Evolutionary conservation across 2,888 invertebrate genomes (phyloP).

Genomic region (Xanthostigma xanthostigma): DNA sequence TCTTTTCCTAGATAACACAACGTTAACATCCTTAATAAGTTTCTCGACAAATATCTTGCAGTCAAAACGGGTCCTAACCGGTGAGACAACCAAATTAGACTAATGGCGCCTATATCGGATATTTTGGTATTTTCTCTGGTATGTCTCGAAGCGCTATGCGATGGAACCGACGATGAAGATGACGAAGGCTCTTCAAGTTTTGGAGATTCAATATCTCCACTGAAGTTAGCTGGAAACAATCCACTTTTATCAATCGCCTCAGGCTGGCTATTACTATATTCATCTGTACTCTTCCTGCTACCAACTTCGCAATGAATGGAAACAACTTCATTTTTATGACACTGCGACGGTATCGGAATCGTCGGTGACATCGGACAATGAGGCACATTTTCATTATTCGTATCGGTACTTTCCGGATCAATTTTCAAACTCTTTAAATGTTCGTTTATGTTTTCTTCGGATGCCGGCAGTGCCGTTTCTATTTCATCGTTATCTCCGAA

Average conservation of each 20-base stretch:
- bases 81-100: slow-evolving; percentile 83
- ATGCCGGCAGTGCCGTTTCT: slow-evolving; percentile 12
- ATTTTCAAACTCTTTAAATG: background rate
- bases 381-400: slow-evolving; percentile 11
- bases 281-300: slow-evolving; percentile 38
- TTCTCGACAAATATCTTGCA: slow-evolving; percentile 77
- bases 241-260: background rate
- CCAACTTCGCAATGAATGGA: slow-evolving; percentile 48
- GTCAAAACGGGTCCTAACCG: slow-evolving; percentile 88
- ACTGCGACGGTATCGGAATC: slow-evolving; percentile 50
- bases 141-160: slow-evolving; percentile 3
- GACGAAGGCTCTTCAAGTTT: too few species aligned
- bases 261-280: slow-evolving; percentile 13
- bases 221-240: too few species aligned
- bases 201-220: too few species aligned
- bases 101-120: slow-evolving; percentile 77
- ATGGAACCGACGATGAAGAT: too few species aligned
- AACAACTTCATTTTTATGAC: slow-evolving; percentile 34
- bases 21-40: slow-evolving; percentile 84
- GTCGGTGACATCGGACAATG: slow-evolving; percentile 43
- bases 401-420: slow-evolving; percentile 1
- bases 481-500: slow-evolving; percentile 27
- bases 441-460: slow-evolving; percentile 8
- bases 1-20: slow-evolving; percentile 82
- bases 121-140: slow-evolving; percentile 35